Evolutionary conservation across 2,113 vertebrate species (phyloP).

Genomic region (Heptranchias perlo): DNA sequence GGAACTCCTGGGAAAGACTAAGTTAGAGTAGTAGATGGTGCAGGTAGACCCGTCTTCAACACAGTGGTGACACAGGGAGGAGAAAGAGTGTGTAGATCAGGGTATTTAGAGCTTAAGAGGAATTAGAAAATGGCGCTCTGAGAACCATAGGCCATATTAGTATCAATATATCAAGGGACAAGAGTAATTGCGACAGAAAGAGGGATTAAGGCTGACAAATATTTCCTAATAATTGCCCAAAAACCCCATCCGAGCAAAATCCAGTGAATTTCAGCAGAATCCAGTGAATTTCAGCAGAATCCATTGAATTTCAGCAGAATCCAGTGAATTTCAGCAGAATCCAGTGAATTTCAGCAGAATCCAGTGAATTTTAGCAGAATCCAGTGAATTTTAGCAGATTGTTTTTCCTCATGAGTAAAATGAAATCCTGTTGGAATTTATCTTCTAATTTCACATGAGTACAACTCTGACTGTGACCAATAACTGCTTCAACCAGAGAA

Average conservation of each 20-base stretch:
- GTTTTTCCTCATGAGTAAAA: neutral
- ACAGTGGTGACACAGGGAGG: neutral
- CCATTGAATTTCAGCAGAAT: too few relatives aligned
- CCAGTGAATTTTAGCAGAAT: neutral
- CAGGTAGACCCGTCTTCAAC: neutral
- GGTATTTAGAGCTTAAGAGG: neutral
- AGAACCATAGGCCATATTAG: neutral
- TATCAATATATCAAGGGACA: neutral
- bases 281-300: too few relatives aligned
- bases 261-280: neutral
- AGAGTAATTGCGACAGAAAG: neutral
- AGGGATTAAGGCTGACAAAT: neutral
- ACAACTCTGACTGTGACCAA: neutral
- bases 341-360: neutral
- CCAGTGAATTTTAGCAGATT: neutral
- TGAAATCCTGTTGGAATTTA: neutral
- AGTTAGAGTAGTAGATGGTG: neutral
- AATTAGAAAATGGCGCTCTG: neutral
- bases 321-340: too few relatives aligned
- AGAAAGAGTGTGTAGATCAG: neutral
- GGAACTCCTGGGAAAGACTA: neutral
- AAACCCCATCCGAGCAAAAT: neutral
- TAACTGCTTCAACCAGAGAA: neutral
- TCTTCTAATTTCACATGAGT: neutral
- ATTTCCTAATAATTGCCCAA: neutral